Conservation (phyloP, 37 sponge, comb jelly and placozoan genomes). For the Bolinopsis microptera region DNA sequence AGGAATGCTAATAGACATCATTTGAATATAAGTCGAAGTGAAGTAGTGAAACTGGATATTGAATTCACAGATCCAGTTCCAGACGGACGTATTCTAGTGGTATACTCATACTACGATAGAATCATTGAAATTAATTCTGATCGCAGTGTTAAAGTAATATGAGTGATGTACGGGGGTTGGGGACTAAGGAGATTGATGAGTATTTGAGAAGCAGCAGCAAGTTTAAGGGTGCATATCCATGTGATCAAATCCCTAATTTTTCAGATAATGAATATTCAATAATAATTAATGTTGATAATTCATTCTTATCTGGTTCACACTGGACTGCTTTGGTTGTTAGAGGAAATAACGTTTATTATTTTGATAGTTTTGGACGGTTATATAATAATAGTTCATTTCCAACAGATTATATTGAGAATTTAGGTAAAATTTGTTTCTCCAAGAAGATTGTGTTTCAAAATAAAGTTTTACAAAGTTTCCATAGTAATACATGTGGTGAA, state of each 20-base stretch:
- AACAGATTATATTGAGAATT: neutral
- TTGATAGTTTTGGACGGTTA: constrained; percentile 28
- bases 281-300: constrained; percentile 14
- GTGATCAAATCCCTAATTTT: constrained; percentile 37
- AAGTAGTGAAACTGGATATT: neutral
- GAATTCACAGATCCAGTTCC: neutral
- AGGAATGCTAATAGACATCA: neutral
- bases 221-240: constrained; percentile 21
- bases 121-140: constrained; percentile 22
- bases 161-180: neutral
- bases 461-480: neutral
- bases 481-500: neutral
- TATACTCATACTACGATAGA: constrained; percentile 1
- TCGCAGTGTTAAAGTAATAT: neutral
- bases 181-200: neutral
- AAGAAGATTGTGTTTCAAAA: neutral
- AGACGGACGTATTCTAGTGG: neutral
- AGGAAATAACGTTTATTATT: constrained; percentile 25
- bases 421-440: neutral
- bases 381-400: constrained; percentile 40
- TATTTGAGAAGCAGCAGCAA: neutral
- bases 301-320: constrained; percentile 4
- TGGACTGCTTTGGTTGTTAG: constrained; percentile 18
- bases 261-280: constrained; percentile 24
- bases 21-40: neutral